Base-by-base conservation (phyloP, 2,113 vertebrate species). In the Anguilla japonica region DNA sequence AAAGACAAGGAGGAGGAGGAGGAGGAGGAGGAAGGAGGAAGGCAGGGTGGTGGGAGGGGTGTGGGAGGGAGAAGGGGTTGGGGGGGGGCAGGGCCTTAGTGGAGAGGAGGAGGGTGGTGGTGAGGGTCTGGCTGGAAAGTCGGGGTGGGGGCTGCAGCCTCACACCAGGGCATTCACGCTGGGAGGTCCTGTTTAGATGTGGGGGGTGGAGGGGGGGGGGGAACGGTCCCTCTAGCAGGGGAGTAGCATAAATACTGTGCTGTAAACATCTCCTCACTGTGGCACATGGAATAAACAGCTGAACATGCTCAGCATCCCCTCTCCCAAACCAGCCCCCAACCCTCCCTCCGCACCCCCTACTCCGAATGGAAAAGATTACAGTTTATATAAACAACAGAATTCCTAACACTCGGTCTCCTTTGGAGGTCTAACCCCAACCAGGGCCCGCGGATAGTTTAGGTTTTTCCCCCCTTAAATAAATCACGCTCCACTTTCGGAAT, bases 281-380 rank as follows among this genome's bases (percentile, higher is more conserved):
- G 94, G 94, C 92, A 91, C 93, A 89, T 92, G 94, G 94, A 94
- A 95, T 96, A 96, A 96, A 96, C 96, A 97, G 92, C 94, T 95
- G 94, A 95, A 92, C 93, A 89, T 90, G 93, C 94, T 93, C 93
- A 90, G 90, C 90, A 87, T 90, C 89, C 89, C 90, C 91, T 87
- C 92, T 86, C 91, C 90, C 86, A 90, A 85, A 90, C 80, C 85
- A 85, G 86, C 92, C 80, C 83, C 87, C 87, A 67, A 22, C 79
- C 90, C 91, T 91, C 94, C 91, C 92, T 89, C 91, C 92, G 92
- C 92, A 90, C 94, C 89, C 89, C 94, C 89, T 91, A 95, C 94
- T 92, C 90, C 93, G 89, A 96, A 95, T 96, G 96, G 95, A 96
- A 96, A 96, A 95, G 95, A 96, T 96, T 95, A 96, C 94, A 95